phyloP scores from a whole-genome alignment of 2,113 vertebrate genomes.

The Danio rerio region DNA sequence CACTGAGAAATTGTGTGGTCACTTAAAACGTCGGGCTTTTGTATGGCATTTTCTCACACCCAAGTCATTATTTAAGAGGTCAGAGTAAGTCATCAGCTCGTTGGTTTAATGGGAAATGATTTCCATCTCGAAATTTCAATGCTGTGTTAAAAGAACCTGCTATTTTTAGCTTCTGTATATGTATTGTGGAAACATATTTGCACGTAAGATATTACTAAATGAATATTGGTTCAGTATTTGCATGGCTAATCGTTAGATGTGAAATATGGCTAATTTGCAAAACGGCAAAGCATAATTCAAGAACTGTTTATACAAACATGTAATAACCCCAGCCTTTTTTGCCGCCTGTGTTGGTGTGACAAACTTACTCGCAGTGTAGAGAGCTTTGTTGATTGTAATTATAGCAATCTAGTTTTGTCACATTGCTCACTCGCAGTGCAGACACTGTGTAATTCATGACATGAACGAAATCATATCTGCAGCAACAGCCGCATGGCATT shows the following conservation, averaged over 20 bases:
- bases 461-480: slow-evolving; percentile 16
- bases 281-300: not conserved
- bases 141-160: not conserved
- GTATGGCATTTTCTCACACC: slow-evolving; percentile 69
- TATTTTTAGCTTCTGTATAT: not conserved
- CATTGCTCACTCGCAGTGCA: not conserved
- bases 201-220: not conserved
- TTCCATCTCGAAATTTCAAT: slow-evolving; percentile 30
- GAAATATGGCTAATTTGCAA: not conserved
- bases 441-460: slow-evolving; percentile 29
- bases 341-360: not conserved
- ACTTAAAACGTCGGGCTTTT: slow-evolving; percentile 64
- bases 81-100: slow-evolving; percentile 63
- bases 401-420: slow-evolving; percentile 1
- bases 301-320: not conserved
- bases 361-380: not conserved
- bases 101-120: slow-evolving; percentile 60
- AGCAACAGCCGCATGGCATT: slow-evolving; percentile 30
- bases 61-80: slow-evolving; percentile 63
- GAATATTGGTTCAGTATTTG: not conserved
- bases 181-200: not conserved
- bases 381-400: slow-evolving; percentile 1
- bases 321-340: not conserved
- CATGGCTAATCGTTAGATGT: not conserved
- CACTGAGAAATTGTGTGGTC: slow-evolving; percentile 58